Conservation (phyloP, 2,797 vertebrate species). For the Rhincodon typus region DNA sequence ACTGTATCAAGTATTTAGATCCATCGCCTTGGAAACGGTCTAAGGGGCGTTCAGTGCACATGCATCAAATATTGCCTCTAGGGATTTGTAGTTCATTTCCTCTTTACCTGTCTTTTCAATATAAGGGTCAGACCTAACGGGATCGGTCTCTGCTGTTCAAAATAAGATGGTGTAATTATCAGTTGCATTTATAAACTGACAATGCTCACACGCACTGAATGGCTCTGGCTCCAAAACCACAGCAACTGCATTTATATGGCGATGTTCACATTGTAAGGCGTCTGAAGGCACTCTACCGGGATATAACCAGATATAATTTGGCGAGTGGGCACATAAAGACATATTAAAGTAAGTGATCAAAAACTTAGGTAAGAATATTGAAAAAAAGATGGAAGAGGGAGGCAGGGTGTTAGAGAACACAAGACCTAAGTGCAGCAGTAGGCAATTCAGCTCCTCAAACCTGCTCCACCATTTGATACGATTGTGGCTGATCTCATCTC, state of each 20-base stretch:
- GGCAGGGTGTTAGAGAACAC: no score
- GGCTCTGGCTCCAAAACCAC: not conserved
- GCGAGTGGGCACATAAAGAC: not conserved
- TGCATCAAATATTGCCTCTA: no score
- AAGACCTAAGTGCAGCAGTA: no score
- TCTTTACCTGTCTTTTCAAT: no score
- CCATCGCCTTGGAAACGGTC: not conserved
- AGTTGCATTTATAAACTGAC: no score
- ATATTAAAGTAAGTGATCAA: not conserved
- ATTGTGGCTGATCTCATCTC: no score
- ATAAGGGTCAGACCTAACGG: not conserved
- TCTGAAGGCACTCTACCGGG: not conserved
- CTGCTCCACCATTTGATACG: no score
- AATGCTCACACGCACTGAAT: not conserved
- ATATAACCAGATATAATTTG: not conserved
- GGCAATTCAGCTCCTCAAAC: no score
- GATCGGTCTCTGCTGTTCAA: not conserved
- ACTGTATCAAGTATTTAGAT: not conserved
- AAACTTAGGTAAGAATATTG: not conserved
- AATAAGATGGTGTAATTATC: not conserved
- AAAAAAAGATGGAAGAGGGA: no score
- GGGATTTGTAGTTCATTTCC: not conserved
- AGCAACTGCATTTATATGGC: not conserved
- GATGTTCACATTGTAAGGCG: not conserved
- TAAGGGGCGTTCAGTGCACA: not conserved